Percentiles rank a stretch among this genome's conserved stretches.
phyloP scores from a whole-genome alignment of 2,113 vertebrate genomes.

The Micromys minutus region DNA sequence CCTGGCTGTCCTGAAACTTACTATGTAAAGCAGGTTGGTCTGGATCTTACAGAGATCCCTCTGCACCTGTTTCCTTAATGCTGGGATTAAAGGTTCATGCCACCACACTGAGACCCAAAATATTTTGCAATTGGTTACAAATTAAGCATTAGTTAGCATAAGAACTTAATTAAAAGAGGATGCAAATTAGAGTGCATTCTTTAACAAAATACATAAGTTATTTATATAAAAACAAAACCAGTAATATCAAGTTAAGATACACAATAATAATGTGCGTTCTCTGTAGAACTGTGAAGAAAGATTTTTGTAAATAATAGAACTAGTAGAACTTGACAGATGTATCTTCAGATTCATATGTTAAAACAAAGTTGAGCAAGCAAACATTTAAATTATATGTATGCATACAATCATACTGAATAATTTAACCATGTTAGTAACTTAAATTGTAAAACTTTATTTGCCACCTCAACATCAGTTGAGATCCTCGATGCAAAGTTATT shows the following conservation, averaged over 20 bases:
- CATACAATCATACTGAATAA: not conserved
- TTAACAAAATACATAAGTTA: not conserved
- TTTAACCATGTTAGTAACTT: not conserved
- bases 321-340: not conserved
- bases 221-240: not conserved
- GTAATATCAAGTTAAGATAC: not conserved
- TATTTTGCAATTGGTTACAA: not conserved
- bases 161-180: not conserved
- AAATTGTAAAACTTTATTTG: constrained; percentile 8
- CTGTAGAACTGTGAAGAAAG: not conserved
- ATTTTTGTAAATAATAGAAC: constrained; percentile 5
- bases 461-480: not conserved
- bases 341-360: not conserved
- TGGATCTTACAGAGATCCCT: not conserved
- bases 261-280: not conserved
- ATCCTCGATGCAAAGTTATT: not conserved
- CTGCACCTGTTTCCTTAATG: not conserved
- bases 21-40: not conserved
- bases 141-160: not conserved
- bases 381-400: not conserved
- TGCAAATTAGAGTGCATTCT: not conserved
- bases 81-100: not conserved
- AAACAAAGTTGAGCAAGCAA: not conserved
- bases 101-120: not conserved
- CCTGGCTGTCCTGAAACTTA: not conserved